phyloP scores from a whole-genome alignment of 2,797 vertebrate species.

The Myotis planiceps region DNA sequence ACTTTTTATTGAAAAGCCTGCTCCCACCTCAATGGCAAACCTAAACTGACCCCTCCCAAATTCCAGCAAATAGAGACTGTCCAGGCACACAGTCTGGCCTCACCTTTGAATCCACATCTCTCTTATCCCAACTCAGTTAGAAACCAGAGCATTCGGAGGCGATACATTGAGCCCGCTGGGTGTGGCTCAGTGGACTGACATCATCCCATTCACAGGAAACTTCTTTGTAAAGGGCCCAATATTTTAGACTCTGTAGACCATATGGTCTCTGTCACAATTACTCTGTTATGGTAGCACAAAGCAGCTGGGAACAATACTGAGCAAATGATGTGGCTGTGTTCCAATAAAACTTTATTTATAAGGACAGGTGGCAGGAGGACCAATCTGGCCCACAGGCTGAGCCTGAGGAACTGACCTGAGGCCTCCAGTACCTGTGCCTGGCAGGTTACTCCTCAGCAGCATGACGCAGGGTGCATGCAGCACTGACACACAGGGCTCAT shows the following conservation, averaged over 20 bases:
- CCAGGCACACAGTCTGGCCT: not conserved
- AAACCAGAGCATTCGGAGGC: not conserved
- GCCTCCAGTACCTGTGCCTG: not conserved
- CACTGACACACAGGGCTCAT: not conserved
- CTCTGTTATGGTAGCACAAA: not conserved
- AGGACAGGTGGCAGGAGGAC: not conserved
- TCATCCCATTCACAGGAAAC: not conserved
- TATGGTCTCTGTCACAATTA: not conserved
- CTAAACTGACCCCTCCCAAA: not conserved
- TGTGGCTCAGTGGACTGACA: not conserved
- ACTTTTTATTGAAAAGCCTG: not conserved
- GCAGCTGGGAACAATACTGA: not conserved
- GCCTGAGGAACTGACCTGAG: not conserved
- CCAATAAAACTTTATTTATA: not conserved
- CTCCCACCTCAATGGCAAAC: not conserved
- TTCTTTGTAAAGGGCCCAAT: not conserved
- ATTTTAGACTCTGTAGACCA: not conserved
- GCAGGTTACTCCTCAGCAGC: not conserved
- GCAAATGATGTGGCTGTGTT: not conserved
- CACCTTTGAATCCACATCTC: not conserved
- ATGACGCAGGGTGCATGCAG: not conserved
- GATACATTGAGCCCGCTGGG: not conserved
- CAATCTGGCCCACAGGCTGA: not conserved
- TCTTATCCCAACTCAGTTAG: not conserved
- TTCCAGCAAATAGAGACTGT: not conserved